These are phyloP conservation scores for Tribolium castaneum DNA, from an alignment of 1,140 invertebrate species.

Conservation along the genomic window DNA sequence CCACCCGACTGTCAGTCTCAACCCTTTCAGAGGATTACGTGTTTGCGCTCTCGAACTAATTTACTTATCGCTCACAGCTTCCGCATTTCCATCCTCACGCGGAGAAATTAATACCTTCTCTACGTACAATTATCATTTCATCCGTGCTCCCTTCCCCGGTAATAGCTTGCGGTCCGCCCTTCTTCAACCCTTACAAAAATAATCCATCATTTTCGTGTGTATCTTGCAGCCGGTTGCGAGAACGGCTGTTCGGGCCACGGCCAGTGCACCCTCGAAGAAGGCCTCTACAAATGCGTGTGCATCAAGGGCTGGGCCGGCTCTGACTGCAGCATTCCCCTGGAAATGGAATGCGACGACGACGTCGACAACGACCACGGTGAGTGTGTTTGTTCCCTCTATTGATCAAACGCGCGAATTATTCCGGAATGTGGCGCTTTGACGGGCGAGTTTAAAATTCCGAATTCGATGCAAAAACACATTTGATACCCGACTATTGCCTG, in stretches of 20 bases:
- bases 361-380: slow-evolving; percentile 97
- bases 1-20: background rate
- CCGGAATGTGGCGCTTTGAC: background rate
- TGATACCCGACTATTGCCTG: slow-evolving; percentile 8
- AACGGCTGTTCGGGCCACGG: slow-evolving; percentile 93
- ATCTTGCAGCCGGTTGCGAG: slow-evolving; percentile 89
- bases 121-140: slow-evolving; percentile 22
- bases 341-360: slow-evolving; percentile 93
- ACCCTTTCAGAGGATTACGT: slow-evolving; percentile 21
- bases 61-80: slow-evolving; percentile 31
- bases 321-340: slow-evolving; percentile 90
- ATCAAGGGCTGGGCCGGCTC: slow-evolving; percentile 90
- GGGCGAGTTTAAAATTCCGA: background rate
- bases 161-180: background rate
- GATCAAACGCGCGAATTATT: slow-evolving; percentile 15
- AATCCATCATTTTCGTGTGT: background rate
- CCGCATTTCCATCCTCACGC: slow-evolving; percentile 11
- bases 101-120: slow-evolving; percentile 21
- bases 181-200: background rate
- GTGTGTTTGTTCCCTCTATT: background rate
- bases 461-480: slow-evolving; percentile 23
- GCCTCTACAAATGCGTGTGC: slow-evolving; percentile 93
- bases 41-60: slow-evolving; percentile 27
- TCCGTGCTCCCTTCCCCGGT: background rate
- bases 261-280: slow-evolving; percentile 85